Evolutionary conservation across 2,797 vertebrate species (phyloP).

Genomic region (Onychomys torridus): DNA sequence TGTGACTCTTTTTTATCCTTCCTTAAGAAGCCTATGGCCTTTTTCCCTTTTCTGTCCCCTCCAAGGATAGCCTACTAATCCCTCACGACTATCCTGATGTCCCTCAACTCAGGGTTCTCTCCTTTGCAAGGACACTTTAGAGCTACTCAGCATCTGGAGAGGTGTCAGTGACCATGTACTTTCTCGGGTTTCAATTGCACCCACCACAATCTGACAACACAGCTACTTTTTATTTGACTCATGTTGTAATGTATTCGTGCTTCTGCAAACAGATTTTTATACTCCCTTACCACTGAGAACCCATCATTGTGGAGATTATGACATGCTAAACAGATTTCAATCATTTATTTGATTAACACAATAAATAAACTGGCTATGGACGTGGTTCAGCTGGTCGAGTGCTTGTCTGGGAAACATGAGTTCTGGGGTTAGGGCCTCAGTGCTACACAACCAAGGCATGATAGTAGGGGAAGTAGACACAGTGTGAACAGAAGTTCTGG

Average conservation of each 20-base stretch:
- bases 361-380: neutral
- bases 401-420: neutral
- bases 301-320: neutral
- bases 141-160: neutral
- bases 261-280: neutral
- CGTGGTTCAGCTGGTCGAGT: neutral
- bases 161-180: neutral
- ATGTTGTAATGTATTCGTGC: neutral
- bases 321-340: neutral
- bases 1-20: neutral
- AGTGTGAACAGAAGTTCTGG: neutral
- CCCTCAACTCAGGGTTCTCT: neutral
- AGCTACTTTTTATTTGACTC: neutral
- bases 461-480: neutral
- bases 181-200: neutral
- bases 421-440: neutral
- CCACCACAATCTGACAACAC: neutral
- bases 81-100: neutral
- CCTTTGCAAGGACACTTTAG: neutral
- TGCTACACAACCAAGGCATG: no score
- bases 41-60: neutral
- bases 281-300: neutral
- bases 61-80: neutral
- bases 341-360: neutral
- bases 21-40: neutral